Conservation (phyloP, 2,113 vertebrate genomes). For the Peucedramus taeniatus region DNA sequence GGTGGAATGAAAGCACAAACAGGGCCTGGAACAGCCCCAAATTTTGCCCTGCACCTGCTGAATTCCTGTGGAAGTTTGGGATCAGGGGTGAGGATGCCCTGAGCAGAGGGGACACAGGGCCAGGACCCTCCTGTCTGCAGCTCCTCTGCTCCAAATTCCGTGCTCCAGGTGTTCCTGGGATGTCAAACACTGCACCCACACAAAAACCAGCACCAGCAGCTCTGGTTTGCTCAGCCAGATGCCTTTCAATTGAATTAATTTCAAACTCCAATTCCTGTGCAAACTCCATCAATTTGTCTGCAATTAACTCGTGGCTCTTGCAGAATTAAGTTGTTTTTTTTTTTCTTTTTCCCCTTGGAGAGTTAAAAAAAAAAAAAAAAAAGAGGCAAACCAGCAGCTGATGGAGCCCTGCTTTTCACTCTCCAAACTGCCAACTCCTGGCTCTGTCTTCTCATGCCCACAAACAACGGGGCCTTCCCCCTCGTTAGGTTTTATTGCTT, state of each 20-base stretch:
- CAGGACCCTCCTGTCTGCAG: background rate
- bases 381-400: background rate
- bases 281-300: background rate
- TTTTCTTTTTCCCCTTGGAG: background rate
- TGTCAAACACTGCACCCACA: background rate
- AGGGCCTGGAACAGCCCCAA: background rate
- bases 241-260: background rate
- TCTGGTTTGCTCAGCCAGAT: background rate
- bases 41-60: background rate
- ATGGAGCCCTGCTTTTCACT: background rate
- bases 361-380: background rate
- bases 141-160: fast-evolving
- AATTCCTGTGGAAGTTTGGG: background rate
- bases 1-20: background rate
- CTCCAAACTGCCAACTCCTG: background rate
- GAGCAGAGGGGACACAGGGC: background rate
- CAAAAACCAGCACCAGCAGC: background rate
- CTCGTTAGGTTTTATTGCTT: background rate
- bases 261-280: background rate
- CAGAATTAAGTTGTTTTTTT: background rate
- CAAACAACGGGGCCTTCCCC: background rate
- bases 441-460: background rate
- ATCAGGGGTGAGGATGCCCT: too few species aligned
- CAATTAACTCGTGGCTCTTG: background rate
- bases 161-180: background rate